These are phyloP conservation scores for Cephalotes varians DNA, from an alignment of 2,888 invertebrate genomes.

Conservation along the genomic window DNA sequence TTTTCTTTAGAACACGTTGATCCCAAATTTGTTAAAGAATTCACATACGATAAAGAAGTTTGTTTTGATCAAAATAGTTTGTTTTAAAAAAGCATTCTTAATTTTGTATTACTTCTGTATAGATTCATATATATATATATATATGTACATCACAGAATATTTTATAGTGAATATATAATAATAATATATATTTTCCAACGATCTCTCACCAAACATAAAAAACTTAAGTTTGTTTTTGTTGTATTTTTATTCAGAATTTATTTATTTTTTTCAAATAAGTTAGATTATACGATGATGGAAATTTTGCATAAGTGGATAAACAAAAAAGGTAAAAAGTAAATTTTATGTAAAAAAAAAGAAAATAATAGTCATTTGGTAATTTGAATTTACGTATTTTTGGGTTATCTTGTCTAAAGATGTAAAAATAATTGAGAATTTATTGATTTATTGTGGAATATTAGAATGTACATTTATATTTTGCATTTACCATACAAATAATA, in stretches of 20 bases:
- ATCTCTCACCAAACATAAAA: not conserved
- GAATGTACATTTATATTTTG: not conserved
- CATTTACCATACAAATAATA: not conserved
- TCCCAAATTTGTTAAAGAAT: not conserved
- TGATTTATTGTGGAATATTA: not conserved
- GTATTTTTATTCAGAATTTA: conserved; percentile 15
- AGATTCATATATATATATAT: not conserved
- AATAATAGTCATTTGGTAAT: not conserved
- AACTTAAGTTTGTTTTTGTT: not conserved
- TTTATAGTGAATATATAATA: not conserved
- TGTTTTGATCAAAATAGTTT: not conserved
- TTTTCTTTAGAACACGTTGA: not conserved
- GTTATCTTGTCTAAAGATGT: not conserved
- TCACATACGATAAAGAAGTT: not conserved
- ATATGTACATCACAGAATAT: not conserved
- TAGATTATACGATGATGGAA: not conserved
- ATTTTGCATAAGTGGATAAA: not conserved
- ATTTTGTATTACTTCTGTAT: not conserved
- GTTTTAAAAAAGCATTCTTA: conserved; percentile 1
- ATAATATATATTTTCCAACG: not conserved
- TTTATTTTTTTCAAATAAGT: not conserved
- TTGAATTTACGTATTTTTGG: too few relatives aligned
- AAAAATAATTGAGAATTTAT: not conserved
- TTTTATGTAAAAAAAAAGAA: not conserved
- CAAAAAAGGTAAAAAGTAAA: not conserved